Percentiles rank a stretch among this genome's conserved stretches.
Evolutionary conservation across 2,888 invertebrate genomes (phyloP).

Genomic region (Coenonympha glycerion): DNA sequence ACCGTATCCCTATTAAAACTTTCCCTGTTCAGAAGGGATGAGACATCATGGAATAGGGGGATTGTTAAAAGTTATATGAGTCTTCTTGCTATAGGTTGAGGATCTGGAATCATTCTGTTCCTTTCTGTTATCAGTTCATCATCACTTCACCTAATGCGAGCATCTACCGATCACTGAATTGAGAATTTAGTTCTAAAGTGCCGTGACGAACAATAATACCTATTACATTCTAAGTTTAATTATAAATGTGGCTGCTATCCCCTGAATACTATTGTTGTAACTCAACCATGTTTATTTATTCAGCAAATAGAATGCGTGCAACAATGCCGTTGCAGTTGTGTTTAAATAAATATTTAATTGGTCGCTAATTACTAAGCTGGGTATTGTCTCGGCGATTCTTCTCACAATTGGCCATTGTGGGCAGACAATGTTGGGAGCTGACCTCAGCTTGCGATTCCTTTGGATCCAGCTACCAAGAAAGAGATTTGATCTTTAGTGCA

Average conservation of each 20-base stretch:
- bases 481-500: slow-evolving; percentile 29
- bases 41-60: too few species aligned
- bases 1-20: too few species aligned
- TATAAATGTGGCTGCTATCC: slow-evolving; percentile 24
- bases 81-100: too few species aligned
- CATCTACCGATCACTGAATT: neutral
- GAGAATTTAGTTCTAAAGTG: slow-evolving; percentile 7
- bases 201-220: too few species aligned
- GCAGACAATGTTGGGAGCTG: slow-evolving; percentile 71
- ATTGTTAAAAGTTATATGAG: too few species aligned
- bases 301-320: slow-evolving; percentile 38
- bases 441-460: slow-evolving; percentile 61
- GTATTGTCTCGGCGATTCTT: slow-evolving; percentile 66
- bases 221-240: neutral
- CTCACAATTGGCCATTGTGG: slow-evolving; percentile 73
- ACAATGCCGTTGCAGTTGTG: slow-evolving; percentile 40
- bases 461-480: slow-evolving; percentile 39
- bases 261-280: too few species aligned
- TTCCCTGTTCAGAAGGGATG: too few species aligned
- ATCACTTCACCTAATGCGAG: too few species aligned
- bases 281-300: slow-evolving; percentile 41
- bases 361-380: slow-evolving; percentile 63
- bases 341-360: slow-evolving; percentile 65
- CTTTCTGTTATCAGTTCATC: too few species aligned
- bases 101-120: too few species aligned